These are phyloP conservation scores for Gymnodraco acuticeps DNA, from an alignment of 2,797 vertebrate genomes.

Conservation along the genomic window DNA sequence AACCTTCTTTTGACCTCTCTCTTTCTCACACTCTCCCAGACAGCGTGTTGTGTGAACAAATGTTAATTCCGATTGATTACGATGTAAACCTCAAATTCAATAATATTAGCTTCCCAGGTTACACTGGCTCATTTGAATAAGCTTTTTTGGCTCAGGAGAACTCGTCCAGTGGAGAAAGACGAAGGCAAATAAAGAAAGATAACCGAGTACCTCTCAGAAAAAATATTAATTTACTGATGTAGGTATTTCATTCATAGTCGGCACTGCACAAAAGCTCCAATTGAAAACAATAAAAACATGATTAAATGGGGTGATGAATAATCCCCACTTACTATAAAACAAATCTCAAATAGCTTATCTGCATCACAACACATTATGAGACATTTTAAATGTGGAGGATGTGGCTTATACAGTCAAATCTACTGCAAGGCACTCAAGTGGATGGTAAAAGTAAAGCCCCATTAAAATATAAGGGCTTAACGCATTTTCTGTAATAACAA, in stretches of 20 bases:
- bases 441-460: conserved; percentile 19
- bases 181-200: background rate
- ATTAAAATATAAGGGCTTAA: conserved; percentile 15
- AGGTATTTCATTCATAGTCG: background rate
- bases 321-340: background rate
- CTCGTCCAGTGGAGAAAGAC: conserved; percentile 1
- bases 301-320: background rate
- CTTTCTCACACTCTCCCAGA: background rate
- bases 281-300: background rate
- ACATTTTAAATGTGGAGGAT: background rate
- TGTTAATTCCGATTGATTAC: conserved; percentile 53
- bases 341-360: conserved; percentile 13
- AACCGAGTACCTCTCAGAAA: conserved; percentile 5
- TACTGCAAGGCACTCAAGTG: conserved; percentile 3
- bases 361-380: background rate
- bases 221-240: conserved; percentile 1
- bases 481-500: background rate
- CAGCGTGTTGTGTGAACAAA: conserved; percentile 25
- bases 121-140: conserved; percentile 23
- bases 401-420: background rate
- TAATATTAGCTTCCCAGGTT: conserved; percentile 29
- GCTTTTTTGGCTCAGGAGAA: conserved; percentile 20
- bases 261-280: background rate
- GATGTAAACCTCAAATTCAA: conserved; percentile 41
- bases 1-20: conserved; percentile 6